Percentiles rank a stretch among this genome's conserved stretches.
phyloP scores from a whole-genome alignment of 1,140 invertebrate genomes.

The Helicoverpa zea region DNA sequence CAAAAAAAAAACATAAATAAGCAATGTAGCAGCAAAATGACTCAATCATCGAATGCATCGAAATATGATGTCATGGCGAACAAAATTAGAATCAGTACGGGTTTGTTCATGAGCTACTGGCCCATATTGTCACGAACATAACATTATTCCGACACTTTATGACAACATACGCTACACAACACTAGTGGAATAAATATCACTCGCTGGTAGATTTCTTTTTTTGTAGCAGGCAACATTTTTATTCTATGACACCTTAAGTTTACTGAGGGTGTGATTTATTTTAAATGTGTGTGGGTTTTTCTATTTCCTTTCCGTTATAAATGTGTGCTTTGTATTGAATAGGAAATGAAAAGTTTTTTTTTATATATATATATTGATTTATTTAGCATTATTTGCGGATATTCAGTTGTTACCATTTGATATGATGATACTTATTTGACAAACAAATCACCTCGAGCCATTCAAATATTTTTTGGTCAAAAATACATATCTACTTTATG shows the following conservation, averaged over 20 bases:
- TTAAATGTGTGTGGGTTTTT: conserved; percentile 26
- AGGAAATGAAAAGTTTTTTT: conserved; percentile 9
- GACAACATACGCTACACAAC: conserved; percentile 50
- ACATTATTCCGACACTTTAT: conserved; percentile 66
- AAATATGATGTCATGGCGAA: conserved; percentile 65
- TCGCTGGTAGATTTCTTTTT: conserved; percentile 17
- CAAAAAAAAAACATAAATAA: conserved; percentile 35
- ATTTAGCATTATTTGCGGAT: not conserved
- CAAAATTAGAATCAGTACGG: conserved; percentile 69
- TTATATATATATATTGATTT: not conserved
- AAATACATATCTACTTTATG: no score
- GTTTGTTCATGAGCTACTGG: conserved; percentile 51
- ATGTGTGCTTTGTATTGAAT: not conserved
- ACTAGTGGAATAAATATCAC: conserved; percentile 32
- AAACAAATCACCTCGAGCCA: not conserved
- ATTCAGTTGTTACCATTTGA: not conserved
- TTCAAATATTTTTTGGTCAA: no score
- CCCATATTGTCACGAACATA: conserved; percentile 59
- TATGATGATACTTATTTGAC: conserved; percentile 1
- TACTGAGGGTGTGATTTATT: conserved; percentile 21
- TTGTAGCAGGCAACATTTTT: conserved; percentile 8
- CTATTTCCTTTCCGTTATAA: conserved; percentile 21
- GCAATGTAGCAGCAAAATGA: conserved; percentile 43
- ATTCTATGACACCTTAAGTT: conserved; percentile 16
- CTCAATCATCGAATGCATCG: conserved; percentile 54